Evolutionary conservation across 2,113 vertebrate genomes (phyloP), one percentile per base, ranked within the genome.

Genomic region (Zeus faber): DNA sequence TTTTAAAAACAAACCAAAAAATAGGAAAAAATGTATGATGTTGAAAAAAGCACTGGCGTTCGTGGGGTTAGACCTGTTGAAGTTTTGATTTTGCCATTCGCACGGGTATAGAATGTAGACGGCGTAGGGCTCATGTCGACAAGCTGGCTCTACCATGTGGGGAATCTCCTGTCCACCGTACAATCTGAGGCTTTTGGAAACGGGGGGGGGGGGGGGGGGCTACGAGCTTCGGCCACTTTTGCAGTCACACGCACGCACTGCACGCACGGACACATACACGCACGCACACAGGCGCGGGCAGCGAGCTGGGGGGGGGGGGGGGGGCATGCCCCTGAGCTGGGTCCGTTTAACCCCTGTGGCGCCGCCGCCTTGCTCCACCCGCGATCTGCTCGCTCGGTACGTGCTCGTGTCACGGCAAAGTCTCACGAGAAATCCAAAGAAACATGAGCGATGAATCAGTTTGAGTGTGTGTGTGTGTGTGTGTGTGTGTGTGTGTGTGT

Each of bases 21-120:
- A 56, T 67, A 53, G 55, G 72, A 78, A 74, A 78, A 89, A 89
- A 88, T 54, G 79, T 91, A 86, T 83, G 75, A 89, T 80, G 89
- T 88, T 92, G 84, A 87, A 85, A 85, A n/a, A 91, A 93, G 91
- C 92, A 93, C 89, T 87, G 90, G 90, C 86, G 91, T 93, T 90
- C 91, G 91, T 93, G 91, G 92, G 89, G 89, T 86, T 81, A 81
- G 89, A 65, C 80, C 84, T 11, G 13, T 37, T 72, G 80, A 82
- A 62, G 80, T 75, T 87, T 90, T 86, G 88, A 72, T 85, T 89
- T 89, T 81, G 80, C 78, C 90, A 84, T 92, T 91, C 84, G 41
- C 90, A 91, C 79, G 84, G 92, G 90, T 94, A 90, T 89, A 88
- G 89, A 88, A 83, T 85, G 83, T 72, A 87, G 87, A 79, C 17